phyloP scores from a whole-genome alignment of 2,113 vertebrate genomes.

The Perca flavescens region DNA sequence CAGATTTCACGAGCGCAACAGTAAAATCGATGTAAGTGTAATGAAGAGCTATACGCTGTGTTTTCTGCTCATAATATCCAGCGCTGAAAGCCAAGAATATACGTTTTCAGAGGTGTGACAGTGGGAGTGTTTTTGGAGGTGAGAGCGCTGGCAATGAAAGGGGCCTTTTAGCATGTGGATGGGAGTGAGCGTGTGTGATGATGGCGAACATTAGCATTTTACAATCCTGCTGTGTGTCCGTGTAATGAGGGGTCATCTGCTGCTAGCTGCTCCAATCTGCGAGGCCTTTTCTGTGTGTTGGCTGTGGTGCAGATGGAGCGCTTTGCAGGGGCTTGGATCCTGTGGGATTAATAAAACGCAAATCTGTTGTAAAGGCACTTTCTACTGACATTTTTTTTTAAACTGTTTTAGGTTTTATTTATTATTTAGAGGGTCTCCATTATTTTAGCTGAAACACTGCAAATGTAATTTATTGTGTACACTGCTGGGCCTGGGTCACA shows the following conservation, averaged over 20 bases:
- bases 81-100: conserved; percentile 11
- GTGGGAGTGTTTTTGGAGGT: conserved; percentile 59
- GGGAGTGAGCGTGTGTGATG: conserved; percentile 54
- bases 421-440: too few species aligned
- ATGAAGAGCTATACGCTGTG: conserved; percentile 15
- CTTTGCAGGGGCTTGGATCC: conserved; percentile 65
- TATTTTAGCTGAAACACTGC: too few species aligned
- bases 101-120: conserved; percentile 42
- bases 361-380: conserved; percentile 60
- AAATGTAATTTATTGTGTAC: too few species aligned
- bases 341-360: conserved; percentile 70
- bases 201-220: conserved; percentile 69
- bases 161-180: conserved; percentile 63
- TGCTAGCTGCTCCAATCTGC: conserved; percentile 47
- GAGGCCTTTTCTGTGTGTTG: conserved; percentile 47
- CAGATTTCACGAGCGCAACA: neutral
- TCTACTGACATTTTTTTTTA: neutral
- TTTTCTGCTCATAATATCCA: conserved; percentile 20
- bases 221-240: conserved; percentile 54
- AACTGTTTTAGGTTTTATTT: too few species aligned
- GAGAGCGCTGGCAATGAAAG: conserved; percentile 61
- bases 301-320: conserved; percentile 67
- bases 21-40: neutral
- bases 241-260: conserved; percentile 49
- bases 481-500: too few species aligned